phyloP scores from a whole-genome alignment of 2,113 vertebrate genomes.

The Sitta europaea region DNA sequence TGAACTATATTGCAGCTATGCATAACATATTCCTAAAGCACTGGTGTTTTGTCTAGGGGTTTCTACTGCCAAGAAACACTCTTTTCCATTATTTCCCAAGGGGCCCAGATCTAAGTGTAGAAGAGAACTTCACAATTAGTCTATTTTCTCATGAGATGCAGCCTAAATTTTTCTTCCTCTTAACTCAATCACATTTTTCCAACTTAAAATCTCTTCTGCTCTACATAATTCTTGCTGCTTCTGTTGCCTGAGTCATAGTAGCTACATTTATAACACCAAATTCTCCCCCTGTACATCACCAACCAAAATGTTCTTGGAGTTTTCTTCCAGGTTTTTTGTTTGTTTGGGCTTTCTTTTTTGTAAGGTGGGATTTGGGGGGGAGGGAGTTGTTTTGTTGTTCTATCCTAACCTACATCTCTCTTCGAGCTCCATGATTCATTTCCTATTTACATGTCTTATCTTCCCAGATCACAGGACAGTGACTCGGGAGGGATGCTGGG shows the following conservation, averaged over 20 bases:
- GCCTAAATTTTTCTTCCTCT: constrained; percentile 57
- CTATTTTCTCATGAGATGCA: constrained; percentile 58
- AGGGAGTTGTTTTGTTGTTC: not conserved
- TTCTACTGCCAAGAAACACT: not conserved
- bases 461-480: not conserved
- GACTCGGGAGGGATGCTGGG: fast-evolving
- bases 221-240: constrained; percentile 9
- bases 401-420: not conserved
- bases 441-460: not conserved
- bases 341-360: not conserved
- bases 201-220: constrained; percentile 44
- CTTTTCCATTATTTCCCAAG: constrained; percentile 38
- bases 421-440: fast-evolving
- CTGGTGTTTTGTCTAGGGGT: constrained; percentile 28
- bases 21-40: constrained; percentile 17
- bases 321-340: not conserved
- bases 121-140: constrained; percentile 55
- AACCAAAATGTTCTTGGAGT: not conserved
- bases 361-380: fast-evolving
- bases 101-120: constrained; percentile 8
- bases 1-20: constrained; percentile 16
- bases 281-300: not conserved
- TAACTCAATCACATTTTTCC: constrained; percentile 39
- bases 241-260: not conserved
- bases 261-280: not conserved